Evolutionary conservation across 2,797 vertebrate genomes (phyloP).

Genomic region (Molossus alvarezi): DNA sequence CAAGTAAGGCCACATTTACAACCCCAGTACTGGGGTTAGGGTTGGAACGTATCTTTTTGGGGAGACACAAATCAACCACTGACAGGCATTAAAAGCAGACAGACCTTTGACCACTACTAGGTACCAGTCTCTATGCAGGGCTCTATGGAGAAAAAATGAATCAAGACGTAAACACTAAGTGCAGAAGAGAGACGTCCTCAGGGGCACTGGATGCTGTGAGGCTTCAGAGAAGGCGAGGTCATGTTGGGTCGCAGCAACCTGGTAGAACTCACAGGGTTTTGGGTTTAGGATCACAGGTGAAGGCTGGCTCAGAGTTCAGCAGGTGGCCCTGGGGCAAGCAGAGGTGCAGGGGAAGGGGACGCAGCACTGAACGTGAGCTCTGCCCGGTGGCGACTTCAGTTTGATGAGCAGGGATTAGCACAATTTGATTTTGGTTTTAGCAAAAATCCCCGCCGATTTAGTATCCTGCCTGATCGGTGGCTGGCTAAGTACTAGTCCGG

Average conservation of each 20-base stretch:
- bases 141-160: neutral
- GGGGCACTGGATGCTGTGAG: neutral
- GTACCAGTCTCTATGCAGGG: neutral
- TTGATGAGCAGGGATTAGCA: neutral
- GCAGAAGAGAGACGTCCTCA: neutral
- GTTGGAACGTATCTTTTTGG: neutral
- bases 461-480: rapidly evolving
- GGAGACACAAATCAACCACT: neutral
- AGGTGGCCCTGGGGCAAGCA: neutral
- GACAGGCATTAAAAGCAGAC: neutral
- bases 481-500: neutral
- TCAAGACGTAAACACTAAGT: neutral
- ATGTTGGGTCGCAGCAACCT: neutral
- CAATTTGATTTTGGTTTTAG: neutral
- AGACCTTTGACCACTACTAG: neutral
- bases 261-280: neutral
- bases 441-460: neutral
- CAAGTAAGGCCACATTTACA: neutral
- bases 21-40: no score
- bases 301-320: neutral
- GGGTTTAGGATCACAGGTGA: neutral
- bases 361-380: neutral
- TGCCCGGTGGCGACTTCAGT: neutral
- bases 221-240: neutral
- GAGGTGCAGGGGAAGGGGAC: neutral